These are phyloP conservation scores for Scrobipalpa costella DNA, from an alignment of 2,888 invertebrate species.

Conservation along the genomic window DNA sequence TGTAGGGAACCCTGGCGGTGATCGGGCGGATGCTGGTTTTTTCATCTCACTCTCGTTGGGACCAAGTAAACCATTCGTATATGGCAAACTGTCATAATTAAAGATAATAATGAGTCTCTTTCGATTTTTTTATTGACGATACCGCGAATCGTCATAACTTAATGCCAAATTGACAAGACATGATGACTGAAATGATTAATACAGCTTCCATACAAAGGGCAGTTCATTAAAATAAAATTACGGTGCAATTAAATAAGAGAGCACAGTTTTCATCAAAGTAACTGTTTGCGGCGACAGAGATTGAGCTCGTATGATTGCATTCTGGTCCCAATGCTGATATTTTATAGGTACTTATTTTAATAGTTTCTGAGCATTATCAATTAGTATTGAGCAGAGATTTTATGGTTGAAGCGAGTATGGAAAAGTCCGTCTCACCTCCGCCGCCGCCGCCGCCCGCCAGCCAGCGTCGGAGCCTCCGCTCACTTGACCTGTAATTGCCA, in stretches of 20 bases:
- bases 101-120: constrained; percentile 71
- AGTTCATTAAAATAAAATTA: constrained; percentile 30
- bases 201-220: constrained; percentile 47
- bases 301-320: constrained; percentile 6
- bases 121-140: constrained; percentile 63
- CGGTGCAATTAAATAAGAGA: constrained; percentile 27
- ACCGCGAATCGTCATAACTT: constrained; percentile 72
- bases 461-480: constrained; percentile 48
- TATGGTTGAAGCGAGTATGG: constrained; percentile 7
- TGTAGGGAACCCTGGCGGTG: constrained; percentile 52
- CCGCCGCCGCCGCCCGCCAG: constrained; percentile 12
- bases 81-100: constrained; percentile 80
- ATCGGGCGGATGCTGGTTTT: constrained; percentile 60
- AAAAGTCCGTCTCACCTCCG: constrained; percentile 7
- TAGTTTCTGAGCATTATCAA: constrained; percentile 1
- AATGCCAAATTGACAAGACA: constrained; percentile 61
- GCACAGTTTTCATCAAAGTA: constrained; percentile 18
- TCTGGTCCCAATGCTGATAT: background rate
- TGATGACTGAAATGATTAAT: constrained; percentile 51
- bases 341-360: constrained; percentile 6
- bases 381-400: constrained; percentile 11
- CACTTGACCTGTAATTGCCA: constrained; percentile 72
- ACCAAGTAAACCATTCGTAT: constrained; percentile 70
- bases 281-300: constrained; percentile 9
- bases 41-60: constrained; percentile 54